phyloP scores from a whole-genome alignment of 2,888 invertebrate species.

The Macrosoma leucophasiata region DNA sequence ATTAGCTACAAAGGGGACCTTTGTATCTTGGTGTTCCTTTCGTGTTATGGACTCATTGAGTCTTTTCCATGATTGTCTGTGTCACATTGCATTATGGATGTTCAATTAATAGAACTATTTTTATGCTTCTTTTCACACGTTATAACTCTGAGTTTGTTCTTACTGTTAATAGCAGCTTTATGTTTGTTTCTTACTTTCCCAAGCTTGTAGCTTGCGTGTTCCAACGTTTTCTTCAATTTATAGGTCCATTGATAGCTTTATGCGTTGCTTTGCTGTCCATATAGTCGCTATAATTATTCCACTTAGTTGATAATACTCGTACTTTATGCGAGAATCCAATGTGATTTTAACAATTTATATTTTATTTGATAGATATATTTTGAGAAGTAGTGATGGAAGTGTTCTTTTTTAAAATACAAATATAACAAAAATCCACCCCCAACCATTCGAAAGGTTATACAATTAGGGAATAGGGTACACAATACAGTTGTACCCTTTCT shows the following conservation, averaged over 20 bases:
- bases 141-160: constrained; percentile 37
- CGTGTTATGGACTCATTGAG: constrained; percentile 57
- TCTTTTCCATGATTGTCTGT: constrained; percentile 49
- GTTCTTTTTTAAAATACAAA: constrained; percentile 14
- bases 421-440: constrained; percentile 27
- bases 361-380: too few relatives aligned
- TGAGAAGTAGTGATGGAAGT: too few relatives aligned
- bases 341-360: constrained; percentile 1
- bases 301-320: constrained; percentile 32
- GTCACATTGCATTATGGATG: constrained; percentile 45
- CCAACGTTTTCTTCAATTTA: constrained; percentile 50
- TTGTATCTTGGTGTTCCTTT: constrained; percentile 54
- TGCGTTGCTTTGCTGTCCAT: constrained; percentile 41
- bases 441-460: constrained; percentile 54
- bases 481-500: constrained; percentile 65
- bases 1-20: constrained; percentile 35
- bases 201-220: constrained; percentile 45
- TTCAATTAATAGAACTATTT: constrained; percentile 57
- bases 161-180: constrained; percentile 38
- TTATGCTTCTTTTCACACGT: constrained; percentile 57
- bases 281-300: constrained; percentile 47
- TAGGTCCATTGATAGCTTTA: constrained; percentile 49
- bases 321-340: neutral
- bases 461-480: too few relatives aligned
- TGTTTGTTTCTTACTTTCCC: constrained; percentile 49